phyloP scores from a whole-genome alignment of 2,113 vertebrate genomes.

The Peromyscus polionotus region DNA sequence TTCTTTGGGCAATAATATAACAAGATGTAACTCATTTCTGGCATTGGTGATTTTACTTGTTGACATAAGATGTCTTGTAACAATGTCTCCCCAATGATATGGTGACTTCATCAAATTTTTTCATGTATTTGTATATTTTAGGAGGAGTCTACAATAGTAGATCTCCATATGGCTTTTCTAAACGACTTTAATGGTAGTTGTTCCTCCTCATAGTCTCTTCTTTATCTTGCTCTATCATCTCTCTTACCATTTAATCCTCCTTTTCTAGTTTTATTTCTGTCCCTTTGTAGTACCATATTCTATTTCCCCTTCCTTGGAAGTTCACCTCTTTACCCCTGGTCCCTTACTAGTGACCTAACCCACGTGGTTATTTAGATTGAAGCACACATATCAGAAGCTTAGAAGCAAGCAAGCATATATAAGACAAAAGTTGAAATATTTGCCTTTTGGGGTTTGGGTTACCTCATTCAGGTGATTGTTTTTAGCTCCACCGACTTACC shows the following conservation, averaged over 20 bases:
- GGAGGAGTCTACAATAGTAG: background rate
- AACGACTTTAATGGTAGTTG: background rate
- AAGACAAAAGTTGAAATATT: background rate
- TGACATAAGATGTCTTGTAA: background rate
- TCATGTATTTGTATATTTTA: background rate
- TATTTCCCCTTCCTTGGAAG: background rate
- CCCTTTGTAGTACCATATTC: background rate
- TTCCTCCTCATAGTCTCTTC: background rate
- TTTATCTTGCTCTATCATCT: background rate
- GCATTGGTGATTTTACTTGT: background rate
- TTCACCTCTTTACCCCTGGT: background rate
- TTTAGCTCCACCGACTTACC: background rate
- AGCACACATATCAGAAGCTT: background rate
- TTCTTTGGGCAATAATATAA: background rate
- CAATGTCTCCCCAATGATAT: background rate
- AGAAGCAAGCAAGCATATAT: background rate
- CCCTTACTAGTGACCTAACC: background rate
- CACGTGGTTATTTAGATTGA: background rate
- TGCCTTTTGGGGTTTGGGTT: background rate
- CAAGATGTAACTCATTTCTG: background rate
- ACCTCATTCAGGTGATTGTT: background rate
- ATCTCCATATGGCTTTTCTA: background rate
- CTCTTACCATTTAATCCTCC: background rate
- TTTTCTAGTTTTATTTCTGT: background rate
- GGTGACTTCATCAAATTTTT: background rate